Conservation (phyloP, 2,797 vertebrate genomes). For the Tragopan temminckii region DNA sequence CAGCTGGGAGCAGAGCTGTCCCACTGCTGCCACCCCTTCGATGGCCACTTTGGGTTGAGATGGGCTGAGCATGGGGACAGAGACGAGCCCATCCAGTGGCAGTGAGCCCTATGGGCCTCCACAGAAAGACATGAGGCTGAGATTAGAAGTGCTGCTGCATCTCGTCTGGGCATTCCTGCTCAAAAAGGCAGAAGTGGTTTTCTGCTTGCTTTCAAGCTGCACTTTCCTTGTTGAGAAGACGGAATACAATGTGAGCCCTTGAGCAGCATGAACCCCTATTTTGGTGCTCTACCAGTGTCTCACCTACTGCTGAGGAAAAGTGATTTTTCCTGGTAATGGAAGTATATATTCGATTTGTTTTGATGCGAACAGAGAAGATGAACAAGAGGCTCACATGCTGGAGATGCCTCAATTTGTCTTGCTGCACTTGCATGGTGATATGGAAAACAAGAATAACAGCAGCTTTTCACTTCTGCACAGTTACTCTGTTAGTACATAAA, state of each 20-base stretch:
- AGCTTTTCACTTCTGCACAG: background rate
- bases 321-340: background rate
- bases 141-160: background rate
- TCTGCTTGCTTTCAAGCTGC: background rate
- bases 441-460: background rate
- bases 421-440: background rate
- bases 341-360: accelerated
- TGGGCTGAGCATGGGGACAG: background rate
- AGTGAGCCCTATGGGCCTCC: background rate
- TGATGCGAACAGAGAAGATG: background rate
- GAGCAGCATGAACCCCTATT: background rate
- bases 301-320: background rate
- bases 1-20: background rate
- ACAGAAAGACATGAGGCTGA: background rate
- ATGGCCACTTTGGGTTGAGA: background rate
- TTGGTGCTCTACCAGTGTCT: background rate
- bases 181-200: background rate
- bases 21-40: background rate
- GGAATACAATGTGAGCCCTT: background rate
- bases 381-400: background rate
- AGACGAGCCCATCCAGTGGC: background rate
- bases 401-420: background rate
- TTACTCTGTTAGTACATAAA: background rate
- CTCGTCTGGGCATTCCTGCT: background rate
- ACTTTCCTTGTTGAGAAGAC: accelerated